Evolutionary conservation across 2,888 invertebrate species (phyloP).

Genomic region (Gryllus longicercus): DNA sequence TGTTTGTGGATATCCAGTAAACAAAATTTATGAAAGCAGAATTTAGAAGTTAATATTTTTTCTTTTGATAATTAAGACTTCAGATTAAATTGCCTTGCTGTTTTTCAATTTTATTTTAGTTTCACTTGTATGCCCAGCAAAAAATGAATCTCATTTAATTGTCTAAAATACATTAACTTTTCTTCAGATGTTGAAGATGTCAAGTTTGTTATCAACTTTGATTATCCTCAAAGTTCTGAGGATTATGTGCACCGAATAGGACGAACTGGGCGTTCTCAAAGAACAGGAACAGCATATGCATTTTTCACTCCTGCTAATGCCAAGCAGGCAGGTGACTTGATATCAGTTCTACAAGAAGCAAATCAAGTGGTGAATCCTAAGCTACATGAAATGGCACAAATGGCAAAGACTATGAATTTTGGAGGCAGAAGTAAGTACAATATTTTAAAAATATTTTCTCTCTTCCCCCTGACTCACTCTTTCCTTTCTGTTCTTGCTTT

Average conservation of each 20-base stretch:
- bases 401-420: slow-evolving; percentile 45
- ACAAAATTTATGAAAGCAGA: no score
- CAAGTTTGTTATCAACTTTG: slow-evolving; percentile 71
- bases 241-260: slow-evolving; percentile 73
- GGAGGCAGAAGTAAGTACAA: slow-evolving; percentile 38
- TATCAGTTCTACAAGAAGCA: slow-evolving; percentile 63
- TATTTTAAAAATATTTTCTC: neutral
- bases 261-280: slow-evolving; percentile 62
- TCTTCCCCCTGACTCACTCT: neutral
- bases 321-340: slow-evolving; percentile 62
- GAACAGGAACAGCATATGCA: slow-evolving; percentile 67
- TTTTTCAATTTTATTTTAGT: neutral
- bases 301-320: slow-evolving; percentile 66
- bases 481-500: neutral
- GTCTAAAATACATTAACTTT: slow-evolving; percentile 11
- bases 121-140: neutral
- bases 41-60: no score
- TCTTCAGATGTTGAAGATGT: slow-evolving; percentile 68
- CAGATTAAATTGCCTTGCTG: neutral
- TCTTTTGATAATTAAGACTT: no score
- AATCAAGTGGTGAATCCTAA: slow-evolving; percentile 64
- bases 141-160: neutral
- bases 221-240: slow-evolving; percentile 67
- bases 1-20: no score
- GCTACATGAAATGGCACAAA: slow-evolving; percentile 53